phyloP scores from a whole-genome alignment of 2,888 invertebrate genomes.

The Eueremaeus valkanovi region DNA sequence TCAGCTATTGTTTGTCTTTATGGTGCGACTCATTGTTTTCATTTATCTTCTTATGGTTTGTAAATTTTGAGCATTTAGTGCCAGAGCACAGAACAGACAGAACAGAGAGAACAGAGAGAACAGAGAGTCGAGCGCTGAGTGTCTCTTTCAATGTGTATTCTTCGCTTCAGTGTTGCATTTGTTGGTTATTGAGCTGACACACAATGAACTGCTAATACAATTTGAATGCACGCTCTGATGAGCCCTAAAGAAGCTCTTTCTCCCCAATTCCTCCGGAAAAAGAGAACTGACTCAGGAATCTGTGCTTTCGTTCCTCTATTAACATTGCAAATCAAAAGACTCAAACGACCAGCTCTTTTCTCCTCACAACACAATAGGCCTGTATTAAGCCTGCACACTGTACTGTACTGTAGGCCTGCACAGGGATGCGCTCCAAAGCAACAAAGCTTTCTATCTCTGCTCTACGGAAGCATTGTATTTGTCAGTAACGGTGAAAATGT shows the following conservation, averaged over 20 bases:
- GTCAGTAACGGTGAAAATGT: constrained; percentile 21
- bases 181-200: constrained; percentile 8
- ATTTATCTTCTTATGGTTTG: constrained; percentile 30
- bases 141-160: neutral
- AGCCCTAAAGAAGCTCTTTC: constrained; percentile 2
- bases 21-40: constrained; percentile 8
- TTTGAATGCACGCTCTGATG: constrained; percentile 24
- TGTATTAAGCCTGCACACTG: no score
- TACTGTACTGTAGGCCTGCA: no score
- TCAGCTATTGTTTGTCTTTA: neutral
- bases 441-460: neutral
- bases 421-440: neutral
- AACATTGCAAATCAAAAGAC: constrained; percentile 26
- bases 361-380: neutral
- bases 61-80: constrained; percentile 23
- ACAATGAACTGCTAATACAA: constrained; percentile 7
- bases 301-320: constrained; percentile 25
- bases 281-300: constrained; percentile 12
- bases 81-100: neutral
- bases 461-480: constrained; percentile 2
- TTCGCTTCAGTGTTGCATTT: constrained; percentile 9
- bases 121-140: neutral
- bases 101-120: neutral
- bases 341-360: neutral
- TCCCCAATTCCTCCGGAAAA: constrained; percentile 31